Evolutionary conservation across 2,888 invertebrate species (phyloP), one percentile per base, ranked within the genome.

Genomic region (Drosophila paramelanica): DNA sequence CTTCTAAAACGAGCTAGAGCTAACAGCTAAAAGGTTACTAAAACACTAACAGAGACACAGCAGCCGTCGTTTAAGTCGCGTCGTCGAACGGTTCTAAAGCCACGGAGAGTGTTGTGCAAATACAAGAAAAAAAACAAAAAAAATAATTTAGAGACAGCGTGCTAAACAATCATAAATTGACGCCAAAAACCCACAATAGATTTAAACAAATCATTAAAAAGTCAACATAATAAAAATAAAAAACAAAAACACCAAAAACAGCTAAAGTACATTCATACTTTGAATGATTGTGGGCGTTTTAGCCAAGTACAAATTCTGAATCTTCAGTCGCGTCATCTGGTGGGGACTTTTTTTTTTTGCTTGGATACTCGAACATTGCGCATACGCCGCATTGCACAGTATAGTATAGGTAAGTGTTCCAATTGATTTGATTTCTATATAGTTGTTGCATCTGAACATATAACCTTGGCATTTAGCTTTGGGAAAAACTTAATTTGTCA

Each of bases 21-120:
- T 45, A 45, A 60, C 33, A 71, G 52, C 52, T 46, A 60, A 52
- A 69, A 46, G 13, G 4, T 36, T 78, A 87, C 85, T 88, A 82
- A 78, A 67, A 56, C 50, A 81, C 74, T 75, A 84, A 81, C 69
- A 75, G 36, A 72, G 50, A 47, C 89, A 85, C 85, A 84, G 69
- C 85, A 84, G 85, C 81, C 72, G 83, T 73, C 77, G 70, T 62
- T 38, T 43, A 57, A 71, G 58, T 73, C 64, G 77, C 74, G 77
- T 52, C 81, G 73, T 64, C 64, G 36, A 36, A 68, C 65, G 60
- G 67, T 77, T 52, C 56, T 46, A 43, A 57, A 64, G 49, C 39
- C 56, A 66, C 77, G 68, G 66, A 83, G 85, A 88, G 89, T 89
- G 84, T 73, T 85, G 89, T 85, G 86, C 68, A 67, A 80, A 83